Evolutionary conservation across 2,888 invertebrate genomes (phyloP), one percentile per base, ranked within the genome.

Genomic region (Apodemia mormo): DNA sequence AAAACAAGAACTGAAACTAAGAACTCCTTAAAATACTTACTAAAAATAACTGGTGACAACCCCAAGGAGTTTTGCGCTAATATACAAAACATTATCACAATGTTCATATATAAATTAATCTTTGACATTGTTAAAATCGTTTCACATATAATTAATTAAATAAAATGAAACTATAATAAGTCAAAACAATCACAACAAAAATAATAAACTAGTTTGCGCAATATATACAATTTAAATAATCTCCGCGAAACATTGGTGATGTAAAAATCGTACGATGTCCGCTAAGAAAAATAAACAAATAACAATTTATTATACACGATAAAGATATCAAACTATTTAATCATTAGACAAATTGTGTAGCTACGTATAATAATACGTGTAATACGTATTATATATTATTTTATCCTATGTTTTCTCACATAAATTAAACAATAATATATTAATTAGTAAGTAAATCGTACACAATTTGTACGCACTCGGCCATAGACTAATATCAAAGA

Each of bases 21-120:
- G 5, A 49, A 66, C 69, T 72, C 69, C 68, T 68, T 61, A 67
- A 66, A 73, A 74, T 82, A 92, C 92, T 91, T 74, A 93, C 92
- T 91, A 72, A 93, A 84, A 75, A 93, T 87, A 75, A 93, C 88
- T 65, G 92, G 92, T 64, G 92, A 93, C 58, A 92, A 79, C 76
- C 92, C 91, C 69, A 85, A 80, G 58, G 89, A 86, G 74, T 87
- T 83, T 74, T 84, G 84, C 66, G 87, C 81, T 71, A 91, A 76
- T 71, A 89, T 79, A 76, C 85, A 72, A 74, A 76, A 77, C 64
- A 75, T 68, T 71, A 77, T 69, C 12, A 88, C 70, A 75, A 84
- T 75, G 54, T 81, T 75, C 75, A 85, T 82, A 79, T 75, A 79
- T 74, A 81, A 73, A 81, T 85, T 86, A 73, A 76, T 68, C 80